Conservation (phyloP, 2,888 invertebrate species). For the Brachylomia viminalis region DNA sequence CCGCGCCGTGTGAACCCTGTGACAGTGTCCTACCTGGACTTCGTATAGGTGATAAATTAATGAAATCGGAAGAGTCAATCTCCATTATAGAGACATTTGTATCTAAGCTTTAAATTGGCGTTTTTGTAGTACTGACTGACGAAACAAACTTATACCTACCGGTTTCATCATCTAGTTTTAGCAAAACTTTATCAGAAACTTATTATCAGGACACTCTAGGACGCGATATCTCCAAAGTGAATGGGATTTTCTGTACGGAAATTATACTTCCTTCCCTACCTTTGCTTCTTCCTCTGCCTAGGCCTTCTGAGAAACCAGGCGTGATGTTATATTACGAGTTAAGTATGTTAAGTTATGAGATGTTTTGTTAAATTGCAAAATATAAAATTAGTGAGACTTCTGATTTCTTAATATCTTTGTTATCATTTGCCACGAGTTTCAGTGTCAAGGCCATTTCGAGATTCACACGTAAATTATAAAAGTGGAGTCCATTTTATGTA, state of each 20-base stretch:
- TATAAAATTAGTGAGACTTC: conserved; percentile 19
- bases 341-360: too few species aligned
- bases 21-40: too few species aligned
- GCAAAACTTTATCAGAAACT: too few species aligned
- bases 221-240: not conserved
- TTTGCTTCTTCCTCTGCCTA: not conserved
- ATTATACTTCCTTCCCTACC: not conserved
- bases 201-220: too few species aligned
- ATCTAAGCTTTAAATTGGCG: too few species aligned
- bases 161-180: too few species aligned
- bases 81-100: too few species aligned
- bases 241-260: not conserved
- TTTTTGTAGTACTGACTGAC: too few species aligned
- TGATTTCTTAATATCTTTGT: not conserved
- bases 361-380: not conserved
- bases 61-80: too few species aligned
- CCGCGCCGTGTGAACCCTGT: too few species aligned
- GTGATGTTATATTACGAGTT: not conserved
- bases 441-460: conserved; percentile 48
- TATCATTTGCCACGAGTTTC: not conserved
- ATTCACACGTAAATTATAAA: conserved; percentile 56
- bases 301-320: not conserved
- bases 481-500: conserved; percentile 27
- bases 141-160: too few species aligned
- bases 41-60: too few species aligned